phyloP scores from a whole-genome alignment of 2,888 invertebrate species.

The Onthophagus sagittarius region DNA sequence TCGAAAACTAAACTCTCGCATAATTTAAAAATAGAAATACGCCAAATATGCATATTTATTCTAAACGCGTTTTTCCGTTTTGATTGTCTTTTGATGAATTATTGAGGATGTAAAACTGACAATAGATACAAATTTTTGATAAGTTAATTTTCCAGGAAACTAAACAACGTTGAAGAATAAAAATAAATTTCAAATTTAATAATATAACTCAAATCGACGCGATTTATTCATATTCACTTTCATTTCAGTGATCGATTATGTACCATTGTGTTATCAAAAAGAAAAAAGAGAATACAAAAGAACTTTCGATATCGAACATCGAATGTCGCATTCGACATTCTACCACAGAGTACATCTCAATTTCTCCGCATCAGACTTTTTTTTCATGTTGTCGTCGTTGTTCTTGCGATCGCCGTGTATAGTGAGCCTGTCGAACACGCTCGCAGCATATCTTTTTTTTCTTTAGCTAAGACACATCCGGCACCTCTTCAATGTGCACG shows the following conservation, averaged over 20 bases:
- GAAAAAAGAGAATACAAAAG: not conserved
- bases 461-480: not conserved
- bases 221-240: not conserved
- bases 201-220: no score
- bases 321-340: not conserved
- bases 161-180: no score
- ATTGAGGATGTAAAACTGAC: not conserved
- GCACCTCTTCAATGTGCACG: not conserved
- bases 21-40: not conserved
- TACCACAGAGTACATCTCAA: not conserved
- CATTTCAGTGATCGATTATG: not conserved
- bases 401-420: not conserved
- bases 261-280: not conserved
- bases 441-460: not conserved
- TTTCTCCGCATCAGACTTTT: not conserved
- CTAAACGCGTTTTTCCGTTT: not conserved
- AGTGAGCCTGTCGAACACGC: not conserved
- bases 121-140: not conserved
- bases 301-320: not conserved
- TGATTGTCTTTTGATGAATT: not conserved
- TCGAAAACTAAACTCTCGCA: not conserved
- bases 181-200: no score
- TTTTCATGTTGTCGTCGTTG: not conserved
- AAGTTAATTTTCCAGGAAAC: not conserved
- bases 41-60: not conserved